These are phyloP conservation scores for Nettapus auritus DNA, from an alignment of 2,113 vertebrate genomes.

Conservation along the genomic window DNA sequence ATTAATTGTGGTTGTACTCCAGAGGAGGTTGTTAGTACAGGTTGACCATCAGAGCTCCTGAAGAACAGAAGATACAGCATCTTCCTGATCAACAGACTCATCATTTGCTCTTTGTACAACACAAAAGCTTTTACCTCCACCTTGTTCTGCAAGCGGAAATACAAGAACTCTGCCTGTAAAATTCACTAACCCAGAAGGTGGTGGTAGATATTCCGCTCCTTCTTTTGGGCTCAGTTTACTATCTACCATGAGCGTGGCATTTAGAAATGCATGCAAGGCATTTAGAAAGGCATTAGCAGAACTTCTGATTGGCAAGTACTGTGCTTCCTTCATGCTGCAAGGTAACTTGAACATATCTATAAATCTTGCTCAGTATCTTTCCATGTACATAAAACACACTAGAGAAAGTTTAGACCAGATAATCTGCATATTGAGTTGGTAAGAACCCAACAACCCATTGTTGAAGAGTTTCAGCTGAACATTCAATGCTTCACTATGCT, in stretches of 20 bases:
- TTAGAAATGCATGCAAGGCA: not conserved
- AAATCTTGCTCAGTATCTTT: not conserved
- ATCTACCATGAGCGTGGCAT: not conserved
- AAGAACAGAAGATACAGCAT: not conserved
- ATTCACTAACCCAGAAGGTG: not conserved
- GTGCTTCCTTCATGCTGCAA: not conserved
- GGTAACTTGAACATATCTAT: not conserved
- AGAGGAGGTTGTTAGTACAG: not conserved
- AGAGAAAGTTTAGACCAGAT: not conserved
- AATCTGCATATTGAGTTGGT: not conserved
- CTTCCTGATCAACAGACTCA: not conserved
- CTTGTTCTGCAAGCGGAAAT: not conserved
- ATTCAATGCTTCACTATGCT: not conserved
- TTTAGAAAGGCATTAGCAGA: not conserved
- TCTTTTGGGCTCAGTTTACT: not conserved
- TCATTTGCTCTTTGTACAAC: rapidly evolving
- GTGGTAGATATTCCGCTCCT: not conserved
- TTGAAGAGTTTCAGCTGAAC: not conserved
- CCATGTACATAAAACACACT: not conserved
- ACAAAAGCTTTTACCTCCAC: not conserved
- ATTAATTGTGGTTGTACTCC: not conserved
- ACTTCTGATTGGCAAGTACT: not conserved
- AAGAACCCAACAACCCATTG: not conserved
- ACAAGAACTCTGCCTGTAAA: not conserved
- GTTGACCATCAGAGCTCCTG: not conserved